phyloP scores from a whole-genome alignment of 1,140 invertebrate genomes.

The Drosophila quadrilineata region DNA sequence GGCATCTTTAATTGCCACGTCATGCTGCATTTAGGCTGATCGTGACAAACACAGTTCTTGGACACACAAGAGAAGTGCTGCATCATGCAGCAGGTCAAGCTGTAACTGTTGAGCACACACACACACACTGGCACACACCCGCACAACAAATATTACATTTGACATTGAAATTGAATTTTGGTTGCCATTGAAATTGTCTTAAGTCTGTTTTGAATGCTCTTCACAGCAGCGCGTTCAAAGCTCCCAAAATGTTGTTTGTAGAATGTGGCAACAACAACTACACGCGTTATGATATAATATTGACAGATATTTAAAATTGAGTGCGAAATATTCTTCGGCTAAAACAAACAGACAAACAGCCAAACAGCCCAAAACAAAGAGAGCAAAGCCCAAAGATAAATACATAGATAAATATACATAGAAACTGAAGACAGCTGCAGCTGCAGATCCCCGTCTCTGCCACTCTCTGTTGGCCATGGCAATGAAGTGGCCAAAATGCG shows the following conservation, averaged over 20 bases:
- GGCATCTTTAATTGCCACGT: constrained; percentile 56
- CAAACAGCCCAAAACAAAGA: constrained; percentile 41
- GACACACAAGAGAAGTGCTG: constrained; percentile 22
- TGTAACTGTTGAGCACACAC: constrained; percentile 27
- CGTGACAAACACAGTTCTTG: constrained; percentile 61
- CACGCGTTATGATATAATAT: constrained; percentile 44
- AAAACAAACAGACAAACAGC: constrained; percentile 43
- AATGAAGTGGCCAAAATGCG: constrained; percentile 27
- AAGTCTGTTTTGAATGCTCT: constrained; percentile 16
- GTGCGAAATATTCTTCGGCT: constrained; percentile 48
- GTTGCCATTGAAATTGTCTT: constrained; percentile 36
- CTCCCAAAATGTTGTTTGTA: no score
- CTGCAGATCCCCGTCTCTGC: neutral
- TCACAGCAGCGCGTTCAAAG: constrained; percentile 7
- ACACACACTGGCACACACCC: no score
- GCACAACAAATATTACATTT: constrained; percentile 35
- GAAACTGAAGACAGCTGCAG: neutral
- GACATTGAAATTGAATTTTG: constrained; percentile 40
- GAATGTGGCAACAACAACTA: constrained; percentile 41
- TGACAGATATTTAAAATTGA: constrained; percentile 65
- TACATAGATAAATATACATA: constrained; percentile 11
- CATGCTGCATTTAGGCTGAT: constrained; percentile 50
- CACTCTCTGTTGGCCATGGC: constrained; percentile 8
- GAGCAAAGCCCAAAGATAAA: constrained; percentile 16
- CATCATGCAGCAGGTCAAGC: constrained; percentile 27